Evolutionary conservation across 2,797 vertebrate genomes (phyloP), one percentile per base, ranked within the genome.

Genomic region (Notolabrus celidotus): DNA sequence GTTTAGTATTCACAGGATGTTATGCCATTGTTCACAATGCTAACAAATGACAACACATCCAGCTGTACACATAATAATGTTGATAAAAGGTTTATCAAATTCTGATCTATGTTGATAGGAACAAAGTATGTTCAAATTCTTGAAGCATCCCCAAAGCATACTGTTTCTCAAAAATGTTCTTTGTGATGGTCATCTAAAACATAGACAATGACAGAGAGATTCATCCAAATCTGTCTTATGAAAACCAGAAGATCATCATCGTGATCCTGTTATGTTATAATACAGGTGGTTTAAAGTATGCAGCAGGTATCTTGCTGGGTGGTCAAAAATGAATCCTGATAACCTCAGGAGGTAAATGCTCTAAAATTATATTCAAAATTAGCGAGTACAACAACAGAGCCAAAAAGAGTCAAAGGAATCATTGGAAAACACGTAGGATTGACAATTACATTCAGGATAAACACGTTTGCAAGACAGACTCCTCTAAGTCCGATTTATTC

Each of bases 251-350:
- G n/a, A 22, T 46, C n/a, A 23, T 64, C 31, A 61, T 55, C 20
- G 15, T 36, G n/a, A n/a, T n/a, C n/a, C n/a, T n/a, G n/a, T n/a
- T n/a, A n/a, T n/a, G n/a, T n/a, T n/a, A n/a, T n/a, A n/a, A n/a
- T n/a, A n/a, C n/a, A n/a, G 56, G 12, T 9, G 25, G 45, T 39
- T 42, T n/a, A 49, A 67, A 67, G 55, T 55, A 64, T 47, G 53
- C 46, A 71, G 42, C 46, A 36, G 10, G 52, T 41, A 34, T 69
- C 34, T 12, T 27, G 20, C 55, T 66, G 20, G 25, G 59, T 3
- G 33, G 15, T 16, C 2, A 38, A 4, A 11, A 39, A n/a, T 22
- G 27, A 6, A 17, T 31, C 55, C 10, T 39, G 12, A 53, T 31
- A 55, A 5, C 7, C n/a, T 66, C n/a, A 17, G 46, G 52, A 54